phyloP scores from a whole-genome alignment of 2,113 vertebrate species.

The Chelonoidis abingdonii region DNA sequence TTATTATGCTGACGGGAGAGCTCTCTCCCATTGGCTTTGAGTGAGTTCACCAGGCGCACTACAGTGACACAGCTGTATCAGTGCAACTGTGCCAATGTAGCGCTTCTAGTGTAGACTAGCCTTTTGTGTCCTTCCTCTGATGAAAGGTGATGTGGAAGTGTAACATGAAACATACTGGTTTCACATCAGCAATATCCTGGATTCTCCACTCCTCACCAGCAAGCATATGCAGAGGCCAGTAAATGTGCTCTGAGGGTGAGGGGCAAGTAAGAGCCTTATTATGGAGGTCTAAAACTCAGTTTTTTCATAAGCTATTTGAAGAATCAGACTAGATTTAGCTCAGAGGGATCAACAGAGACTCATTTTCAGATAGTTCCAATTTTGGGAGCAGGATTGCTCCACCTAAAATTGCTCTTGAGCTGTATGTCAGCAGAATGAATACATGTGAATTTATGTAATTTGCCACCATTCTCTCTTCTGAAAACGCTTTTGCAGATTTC shows the following conservation, averaged over 20 bases:
- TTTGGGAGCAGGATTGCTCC: conserved; percentile 2
- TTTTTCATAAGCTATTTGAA: conserved; percentile 49
- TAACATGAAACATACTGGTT: background rate
- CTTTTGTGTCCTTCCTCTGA: background rate
- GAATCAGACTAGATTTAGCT: conserved; percentile 43
- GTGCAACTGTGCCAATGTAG: too few species aligned
- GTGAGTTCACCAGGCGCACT: too few species aligned
- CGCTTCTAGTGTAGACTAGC: too few species aligned
- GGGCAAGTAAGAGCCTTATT: conserved; percentile 15
- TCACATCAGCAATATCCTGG: background rate
- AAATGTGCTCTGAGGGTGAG: conserved; percentile 29
- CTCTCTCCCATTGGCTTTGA: too few species aligned
- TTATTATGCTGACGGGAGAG: too few species aligned
- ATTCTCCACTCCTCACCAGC: background rate
- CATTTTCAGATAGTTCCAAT: conserved; percentile 37
- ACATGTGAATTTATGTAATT: background rate
- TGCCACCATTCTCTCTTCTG: background rate
- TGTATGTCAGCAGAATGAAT: conserved; percentile 17
- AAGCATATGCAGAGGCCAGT: conserved; percentile 29
- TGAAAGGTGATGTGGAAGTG: background rate
- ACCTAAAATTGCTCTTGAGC: conserved; percentile 22
- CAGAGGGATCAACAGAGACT: conserved; percentile 36
- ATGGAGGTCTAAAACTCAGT: background rate
- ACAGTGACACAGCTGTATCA: too few species aligned
- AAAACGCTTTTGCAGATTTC: background rate